These are phyloP conservation scores for Dasyornis broadbenti DNA, from an alignment of 2,113 vertebrate genomes.

Conservation along the genomic window DNA sequence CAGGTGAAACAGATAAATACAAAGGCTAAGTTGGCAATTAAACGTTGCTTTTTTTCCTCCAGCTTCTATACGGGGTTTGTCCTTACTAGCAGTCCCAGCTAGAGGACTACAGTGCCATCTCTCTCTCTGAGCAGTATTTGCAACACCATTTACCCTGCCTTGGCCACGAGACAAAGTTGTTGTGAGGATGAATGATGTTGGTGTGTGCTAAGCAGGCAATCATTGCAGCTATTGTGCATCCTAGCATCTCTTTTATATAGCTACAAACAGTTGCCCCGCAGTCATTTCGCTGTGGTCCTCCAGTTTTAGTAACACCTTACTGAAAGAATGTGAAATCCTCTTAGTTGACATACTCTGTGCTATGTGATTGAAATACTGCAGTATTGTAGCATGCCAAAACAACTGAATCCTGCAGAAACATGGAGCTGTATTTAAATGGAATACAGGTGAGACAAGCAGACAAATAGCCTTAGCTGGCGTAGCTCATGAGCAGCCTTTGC, in stretches of 20 bases:
- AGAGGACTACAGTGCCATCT: conserved; percentile 31
- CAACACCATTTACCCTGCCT: neutral
- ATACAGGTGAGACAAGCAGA: neutral
- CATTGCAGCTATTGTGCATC: neutral
- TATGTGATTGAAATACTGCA: neutral
- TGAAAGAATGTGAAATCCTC: neutral
- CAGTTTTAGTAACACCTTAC: neutral
- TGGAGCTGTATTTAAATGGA: neutral
- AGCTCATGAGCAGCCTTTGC: neutral
- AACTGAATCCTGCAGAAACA: neutral
- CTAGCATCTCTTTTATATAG: neutral
- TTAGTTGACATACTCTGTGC: neutral
- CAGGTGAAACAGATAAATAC: neutral
- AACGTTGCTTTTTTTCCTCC: neutral
- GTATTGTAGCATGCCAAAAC: neutral
- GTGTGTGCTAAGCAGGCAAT: neutral
- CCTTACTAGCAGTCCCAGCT: neutral
- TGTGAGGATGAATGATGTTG: neutral
- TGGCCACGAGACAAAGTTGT: neutral
- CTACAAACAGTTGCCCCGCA: neutral
- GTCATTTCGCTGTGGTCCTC: neutral
- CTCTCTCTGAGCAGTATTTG: neutral
- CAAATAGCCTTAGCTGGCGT: neutral
- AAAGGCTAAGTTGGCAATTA: neutral
- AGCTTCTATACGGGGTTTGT: neutral